Evolutionary conservation across 1,140 invertebrate species (phyloP).

Genomic region (Camponotus floridanus): DNA sequence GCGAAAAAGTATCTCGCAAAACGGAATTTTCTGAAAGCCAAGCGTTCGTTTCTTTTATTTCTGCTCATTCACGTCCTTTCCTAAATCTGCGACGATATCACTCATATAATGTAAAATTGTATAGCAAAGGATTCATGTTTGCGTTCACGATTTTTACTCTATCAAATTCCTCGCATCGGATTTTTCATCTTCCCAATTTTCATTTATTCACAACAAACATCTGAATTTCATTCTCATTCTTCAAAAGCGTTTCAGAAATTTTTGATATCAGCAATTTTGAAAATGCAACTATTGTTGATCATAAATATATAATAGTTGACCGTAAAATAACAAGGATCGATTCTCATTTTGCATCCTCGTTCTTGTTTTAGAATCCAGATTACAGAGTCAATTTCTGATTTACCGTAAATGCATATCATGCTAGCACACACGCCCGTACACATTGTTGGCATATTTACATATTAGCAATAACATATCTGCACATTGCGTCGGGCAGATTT

Average conservation of each 20-base stretch:
- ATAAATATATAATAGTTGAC: not conserved
- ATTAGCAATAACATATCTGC: constrained; percentile 42
- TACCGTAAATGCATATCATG: not conserved
- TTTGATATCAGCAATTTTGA: not conserved
- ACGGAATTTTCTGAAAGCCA: constrained; percentile 39
- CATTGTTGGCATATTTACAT: constrained; percentile 17
- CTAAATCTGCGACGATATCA: constrained; percentile 32
- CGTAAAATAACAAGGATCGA: too few relatives aligned
- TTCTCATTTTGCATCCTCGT: too few relatives aligned
- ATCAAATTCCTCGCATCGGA: not conserved
- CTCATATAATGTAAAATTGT: not conserved
- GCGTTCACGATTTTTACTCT: not conserved
- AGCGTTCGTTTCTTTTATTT: constrained; percentile 38
- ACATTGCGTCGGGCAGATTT: constrained; percentile 39
- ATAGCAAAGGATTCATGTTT: constrained; percentile 17
- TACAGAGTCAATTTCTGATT: not conserved
- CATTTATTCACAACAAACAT: not conserved
- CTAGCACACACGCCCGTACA: not conserved
- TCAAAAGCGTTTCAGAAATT: not conserved
- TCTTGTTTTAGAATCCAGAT: not conserved
- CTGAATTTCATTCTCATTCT: not conserved
- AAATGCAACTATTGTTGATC: not conserved
- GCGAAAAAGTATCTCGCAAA: constrained; percentile 39
- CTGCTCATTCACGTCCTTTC: constrained; percentile 24
- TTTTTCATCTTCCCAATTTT: not conserved